Evolutionary conservation across 2,888 invertebrate genomes (phyloP), one percentile per base, ranked within the genome.

Genomic region (Saturnia japonica): DNA sequence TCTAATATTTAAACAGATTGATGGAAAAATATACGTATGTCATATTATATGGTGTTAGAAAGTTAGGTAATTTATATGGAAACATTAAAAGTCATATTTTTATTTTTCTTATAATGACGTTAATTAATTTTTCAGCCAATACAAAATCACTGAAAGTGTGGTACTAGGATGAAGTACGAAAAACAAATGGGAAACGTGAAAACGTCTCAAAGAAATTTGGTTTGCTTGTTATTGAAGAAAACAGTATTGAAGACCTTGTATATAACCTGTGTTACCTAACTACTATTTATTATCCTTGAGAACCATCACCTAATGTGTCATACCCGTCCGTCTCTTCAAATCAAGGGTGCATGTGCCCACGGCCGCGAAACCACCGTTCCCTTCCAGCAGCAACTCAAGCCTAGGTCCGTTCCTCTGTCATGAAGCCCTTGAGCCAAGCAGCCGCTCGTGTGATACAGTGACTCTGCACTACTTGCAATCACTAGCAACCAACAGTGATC

Each of bases 1-100:
- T 62, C 69, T 51, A 57, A 34, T 0, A 70, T 60, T 69, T 19
- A 57, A 71, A 60, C 47, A 67, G 22, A 47, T 45, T 60, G 6
- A 66, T 64, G 34, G 47, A 67, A 67, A 69, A 45, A 45, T 68
- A 22, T 51, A 28, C 25, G 34, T 34, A 34, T 2, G 47, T 68
- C n/a, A n/a, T n/a, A n/a, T n/a, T n/a, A 25, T 60, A 6, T 25
- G 14, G 9, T 60, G 25, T 60, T 25, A 25, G 4, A 57, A 40
- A 1, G 7, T 8, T 64, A 64, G 9, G 25, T 9, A 60, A 60
- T 6, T 51, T 1, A 51, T n/a, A 51, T 51, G n/a, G 1, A 25
- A 57, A 57, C 22, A 22, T 57, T 12, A 57, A 12, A n/a, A 57
- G 1, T 25, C 25, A 1, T 25, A 25, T 25, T 51, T 51, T 14